Percentiles rank a stretch among this genome's conserved stretches.
Conservation (phyloP, 1,140 invertebrate species). For the Druon quercuslanigerum region DNA sequence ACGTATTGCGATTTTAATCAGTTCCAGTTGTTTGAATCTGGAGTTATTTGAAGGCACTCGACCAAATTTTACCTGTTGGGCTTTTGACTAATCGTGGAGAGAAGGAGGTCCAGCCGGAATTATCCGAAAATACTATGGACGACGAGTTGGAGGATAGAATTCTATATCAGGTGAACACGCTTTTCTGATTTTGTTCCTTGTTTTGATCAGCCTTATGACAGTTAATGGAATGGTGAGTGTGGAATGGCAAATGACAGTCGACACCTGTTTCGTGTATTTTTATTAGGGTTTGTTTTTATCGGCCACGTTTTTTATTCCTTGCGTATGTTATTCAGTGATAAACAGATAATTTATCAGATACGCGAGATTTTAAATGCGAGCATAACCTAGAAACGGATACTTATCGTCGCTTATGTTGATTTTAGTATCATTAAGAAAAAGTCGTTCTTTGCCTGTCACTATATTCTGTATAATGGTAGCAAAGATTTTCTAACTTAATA, state of each 20-base stretch:
- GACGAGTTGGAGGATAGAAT: slow-evolving; percentile 91
- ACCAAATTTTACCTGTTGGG: neutral
- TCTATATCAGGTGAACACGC: slow-evolving; percentile 80
- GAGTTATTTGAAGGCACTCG: too few species aligned
- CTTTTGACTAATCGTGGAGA: neutral
- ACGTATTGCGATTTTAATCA: too few species aligned
- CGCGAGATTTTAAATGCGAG: too few species aligned
- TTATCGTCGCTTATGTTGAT: too few species aligned
- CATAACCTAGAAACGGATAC: too few species aligned
- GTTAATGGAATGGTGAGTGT: too few species aligned
- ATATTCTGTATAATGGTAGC: neutral
- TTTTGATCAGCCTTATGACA: too few species aligned
- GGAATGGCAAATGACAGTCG: too few species aligned
- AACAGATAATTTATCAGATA: too few species aligned
- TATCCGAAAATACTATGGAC: slow-evolving; percentile 80
- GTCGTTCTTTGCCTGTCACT: neutral
- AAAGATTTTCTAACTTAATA: neutral
- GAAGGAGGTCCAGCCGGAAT: neutral
- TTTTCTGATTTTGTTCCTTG: neutral
- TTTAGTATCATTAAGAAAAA: too few species aligned
- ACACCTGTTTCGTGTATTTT: neutral
- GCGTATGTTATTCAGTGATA: neutral
- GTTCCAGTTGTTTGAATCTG: too few species aligned
- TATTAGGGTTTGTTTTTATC: neutral
- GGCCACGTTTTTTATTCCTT: slow-evolving; percentile 8